Evolutionary conservation across 37 sponge, comb jelly and placozoan species (phyloP), one percentile per base, ranked within the genome.

Genomic region (Agelas oroides): DNA sequence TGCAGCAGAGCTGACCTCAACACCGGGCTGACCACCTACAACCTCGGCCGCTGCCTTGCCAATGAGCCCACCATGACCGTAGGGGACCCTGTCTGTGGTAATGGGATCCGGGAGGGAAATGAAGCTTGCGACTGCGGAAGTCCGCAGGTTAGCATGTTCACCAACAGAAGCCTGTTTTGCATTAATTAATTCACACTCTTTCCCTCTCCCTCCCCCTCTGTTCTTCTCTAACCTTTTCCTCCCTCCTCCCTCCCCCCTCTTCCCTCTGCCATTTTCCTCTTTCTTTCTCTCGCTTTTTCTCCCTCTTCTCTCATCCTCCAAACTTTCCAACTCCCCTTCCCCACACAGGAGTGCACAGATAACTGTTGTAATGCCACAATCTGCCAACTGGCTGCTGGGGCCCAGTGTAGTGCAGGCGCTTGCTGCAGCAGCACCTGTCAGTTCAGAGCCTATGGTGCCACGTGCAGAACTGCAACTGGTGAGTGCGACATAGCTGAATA

Each of bases 51-150:
- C 21, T 86, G 87, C 62, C 64, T 86, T 21, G 53, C 52, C 75
- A 85, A 84, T 61, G 68, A 69, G 27, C 86, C 86, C 19, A 80
- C 36, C 25, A 70, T 19, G 41, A 53, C 52, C 12, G 74, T 87
- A 18, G 88, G 84, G 11, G 65, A 63, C 59, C 77, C 87, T 24
- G 53, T 56, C 27, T 94, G 95, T 82, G 95, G 95, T 8, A 94
- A 94, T 82, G 95, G 95, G 0, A 88, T 94, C 5, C 58, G 77
- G 20, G 95, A 94, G 20, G 74, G 80, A 30, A 81, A 81, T 23
- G 92, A 91, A 61, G 73, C 20, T 5, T 91, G 95, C 37, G 95
- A 94, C 76, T 91, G 95, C 84, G 95, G 92, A 14, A 38, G 76
- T 58, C 20, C 61, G 31, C 65, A 73, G 71, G 87, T 86, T 6